Evolutionary conservation across 2,797 vertebrate species (phyloP).

Genomic region (Leptatherina wallacei): DNA sequence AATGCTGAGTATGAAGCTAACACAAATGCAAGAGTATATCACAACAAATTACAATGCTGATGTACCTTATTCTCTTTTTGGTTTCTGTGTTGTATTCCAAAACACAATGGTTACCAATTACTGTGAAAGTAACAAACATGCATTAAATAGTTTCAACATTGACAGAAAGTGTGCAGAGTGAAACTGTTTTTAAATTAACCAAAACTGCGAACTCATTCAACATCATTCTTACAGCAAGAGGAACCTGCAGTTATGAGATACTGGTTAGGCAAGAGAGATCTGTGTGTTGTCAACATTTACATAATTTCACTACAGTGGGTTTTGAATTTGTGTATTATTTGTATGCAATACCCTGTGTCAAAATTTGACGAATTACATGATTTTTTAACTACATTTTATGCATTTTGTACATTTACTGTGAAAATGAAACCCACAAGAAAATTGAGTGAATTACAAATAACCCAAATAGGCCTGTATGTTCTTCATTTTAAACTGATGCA

Average conservation of each 20-base stretch:
- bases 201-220: slow-evolving; percentile 42
- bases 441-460: neutral
- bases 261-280: slow-evolving; percentile 37
- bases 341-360: neutral
- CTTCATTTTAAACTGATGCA: no score
- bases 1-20: neutral
- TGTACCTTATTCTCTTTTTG: no score
- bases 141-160: neutral
- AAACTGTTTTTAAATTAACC: slow-evolving; percentile 29
- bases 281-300: neutral
- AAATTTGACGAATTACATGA: neutral
- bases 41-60: no score
- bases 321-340: neutral
- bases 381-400: neutral
- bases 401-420: neutral
- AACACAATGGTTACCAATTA: neutral
- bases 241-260: slow-evolving; percentile 51
- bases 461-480: neutral
- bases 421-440: neutral
- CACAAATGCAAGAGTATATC: no score
- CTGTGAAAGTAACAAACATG: neutral
- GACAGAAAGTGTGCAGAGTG: neutral
- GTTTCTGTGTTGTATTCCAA: no score
- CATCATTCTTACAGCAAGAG: slow-evolving; percentile 44
- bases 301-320: neutral